Evolutionary conservation across 2,797 vertebrate species (phyloP).

Genomic region (Enteromius treurensis): DNA sequence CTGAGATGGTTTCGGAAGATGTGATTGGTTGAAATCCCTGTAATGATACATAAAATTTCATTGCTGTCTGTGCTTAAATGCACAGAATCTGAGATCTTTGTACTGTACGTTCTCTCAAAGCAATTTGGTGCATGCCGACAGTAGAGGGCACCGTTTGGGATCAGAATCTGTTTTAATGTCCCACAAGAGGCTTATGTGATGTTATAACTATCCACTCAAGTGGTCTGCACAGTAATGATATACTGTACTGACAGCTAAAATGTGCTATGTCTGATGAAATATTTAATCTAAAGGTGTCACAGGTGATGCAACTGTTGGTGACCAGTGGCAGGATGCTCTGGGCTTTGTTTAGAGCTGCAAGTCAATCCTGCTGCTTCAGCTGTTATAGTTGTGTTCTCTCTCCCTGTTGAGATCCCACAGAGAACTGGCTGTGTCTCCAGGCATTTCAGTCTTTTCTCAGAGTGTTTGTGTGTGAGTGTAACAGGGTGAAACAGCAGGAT

Average conservation of each 20-base stretch:
- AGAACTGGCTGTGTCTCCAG: conserved; percentile 39
- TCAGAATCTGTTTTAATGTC: conserved; percentile 26
- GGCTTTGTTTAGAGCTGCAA: conserved; percentile 18
- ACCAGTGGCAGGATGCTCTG: conserved; percentile 5
- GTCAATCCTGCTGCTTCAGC: conserved; percentile 33
- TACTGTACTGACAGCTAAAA: background rate
- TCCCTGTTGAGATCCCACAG: conserved; percentile 31
- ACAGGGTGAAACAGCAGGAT: conserved; percentile 39
- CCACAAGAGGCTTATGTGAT: background rate
- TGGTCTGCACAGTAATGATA: background rate
- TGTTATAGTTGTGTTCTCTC: conserved; percentile 6
- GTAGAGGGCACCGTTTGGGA: background rate
- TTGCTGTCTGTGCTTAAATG: background rate
- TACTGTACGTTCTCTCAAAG: background rate
- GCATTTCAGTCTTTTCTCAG: conserved; percentile 31
- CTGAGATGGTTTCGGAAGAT: background rate
- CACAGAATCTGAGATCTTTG: background rate
- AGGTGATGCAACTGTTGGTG: conserved; percentile 32
- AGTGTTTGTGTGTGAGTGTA: conserved; percentile 19
- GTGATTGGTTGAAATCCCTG: background rate
- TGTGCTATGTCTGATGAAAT: conserved; percentile 20
- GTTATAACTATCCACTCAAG: background rate
- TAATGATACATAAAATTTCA: background rate
- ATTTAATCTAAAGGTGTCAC: conserved; percentile 36
- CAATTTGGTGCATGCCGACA: background rate